These are phyloP conservation scores for Eubasilissa splendida DNA, from an alignment of 2,888 invertebrate genomes.

Conservation along the genomic window DNA sequence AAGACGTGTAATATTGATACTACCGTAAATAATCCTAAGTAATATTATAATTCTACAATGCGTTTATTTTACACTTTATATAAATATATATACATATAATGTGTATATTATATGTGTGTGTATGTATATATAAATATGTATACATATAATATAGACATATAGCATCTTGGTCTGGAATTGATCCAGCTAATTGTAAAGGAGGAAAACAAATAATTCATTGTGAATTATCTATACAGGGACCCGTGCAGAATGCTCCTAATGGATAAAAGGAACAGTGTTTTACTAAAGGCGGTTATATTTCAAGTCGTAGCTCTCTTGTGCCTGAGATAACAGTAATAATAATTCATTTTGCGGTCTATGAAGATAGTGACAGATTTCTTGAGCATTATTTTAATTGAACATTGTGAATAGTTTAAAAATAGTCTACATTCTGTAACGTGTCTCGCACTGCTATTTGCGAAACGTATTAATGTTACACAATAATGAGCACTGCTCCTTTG, in stretches of 20 bases:
- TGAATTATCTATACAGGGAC: slow-evolving; percentile 24
- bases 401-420: no score
- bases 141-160: slow-evolving; percentile 1
- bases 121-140: no score
- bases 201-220: slow-evolving; percentile 21
- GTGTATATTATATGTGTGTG: neutral
- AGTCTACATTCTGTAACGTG: no score
- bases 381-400: no score
- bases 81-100: slow-evolving; percentile 29
- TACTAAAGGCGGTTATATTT: no score
- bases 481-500: no score
- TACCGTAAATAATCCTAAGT: slow-evolving; percentile 47
- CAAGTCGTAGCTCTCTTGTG: no score
- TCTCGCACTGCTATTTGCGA: no score
- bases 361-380: no score
- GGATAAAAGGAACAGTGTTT: neutral
- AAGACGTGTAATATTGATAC: slow-evolving; percentile 61
- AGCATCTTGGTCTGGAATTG: slow-evolving; percentile 9
- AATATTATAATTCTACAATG: slow-evolving; percentile 49
- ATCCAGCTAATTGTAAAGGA: slow-evolving; percentile 23
- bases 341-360: no score
- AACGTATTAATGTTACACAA: no score
- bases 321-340: no score
- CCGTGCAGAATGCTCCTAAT: neutral
- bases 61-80: slow-evolving; percentile 47